Conservation (phyloP, 2,797 vertebrate species). For the Notolabrus celidotus region DNA sequence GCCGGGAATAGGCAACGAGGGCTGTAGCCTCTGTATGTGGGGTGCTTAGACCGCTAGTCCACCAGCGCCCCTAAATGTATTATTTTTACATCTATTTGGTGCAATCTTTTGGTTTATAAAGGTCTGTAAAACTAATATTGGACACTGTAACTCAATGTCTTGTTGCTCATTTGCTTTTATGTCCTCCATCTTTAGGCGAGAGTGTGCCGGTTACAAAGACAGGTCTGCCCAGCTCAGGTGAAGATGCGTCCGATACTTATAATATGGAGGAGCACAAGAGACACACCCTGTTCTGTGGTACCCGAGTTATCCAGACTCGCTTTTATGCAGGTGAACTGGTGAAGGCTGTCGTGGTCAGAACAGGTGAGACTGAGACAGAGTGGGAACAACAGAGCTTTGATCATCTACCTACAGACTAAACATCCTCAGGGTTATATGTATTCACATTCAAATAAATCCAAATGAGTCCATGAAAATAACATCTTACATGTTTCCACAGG, state of each 20-base stretch:
- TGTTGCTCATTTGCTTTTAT: no score
- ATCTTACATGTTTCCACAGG: slow-evolving; percentile 76
- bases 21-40: no score
- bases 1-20: no score
- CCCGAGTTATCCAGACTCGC: slow-evolving; percentile 94
- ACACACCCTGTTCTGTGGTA: slow-evolving; percentile 97
- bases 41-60: no score
- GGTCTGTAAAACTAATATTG: no score
- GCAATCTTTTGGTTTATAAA: no score
- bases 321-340: slow-evolving; percentile 95
- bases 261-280: slow-evolving; percentile 90
- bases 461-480: not conserved
- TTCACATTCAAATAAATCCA: not conserved
- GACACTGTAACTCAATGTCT: not conserved
- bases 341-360: slow-evolving; percentile 94
- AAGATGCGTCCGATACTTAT: slow-evolving; percentile 82
- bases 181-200: slow-evolving; percentile 85
- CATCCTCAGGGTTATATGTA: no score
- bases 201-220: slow-evolving; percentile 98
- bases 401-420: not conserved
- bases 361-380: slow-evolving; percentile 83
- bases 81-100: no score
- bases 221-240: slow-evolving; percentile 89
- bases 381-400: not conserved
- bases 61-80: no score